Evolutionary conservation across 2,888 invertebrate species (phyloP).

Genomic region (Alitta virens): DNA sequence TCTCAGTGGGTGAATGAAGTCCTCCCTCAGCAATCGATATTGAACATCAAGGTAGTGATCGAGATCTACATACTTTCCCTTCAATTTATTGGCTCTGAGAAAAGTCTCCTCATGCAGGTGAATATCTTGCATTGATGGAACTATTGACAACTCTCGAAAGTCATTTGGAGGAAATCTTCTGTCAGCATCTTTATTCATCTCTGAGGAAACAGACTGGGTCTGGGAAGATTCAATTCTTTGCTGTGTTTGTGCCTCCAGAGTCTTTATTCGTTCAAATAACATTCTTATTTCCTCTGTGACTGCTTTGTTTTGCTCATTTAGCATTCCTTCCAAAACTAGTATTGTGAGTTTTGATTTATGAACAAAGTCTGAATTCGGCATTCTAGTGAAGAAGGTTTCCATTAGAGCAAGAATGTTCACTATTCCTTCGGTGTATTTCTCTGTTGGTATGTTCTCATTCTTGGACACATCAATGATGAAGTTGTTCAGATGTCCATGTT

Average conservation of each 20-base stretch:
- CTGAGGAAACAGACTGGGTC: too few species aligned
- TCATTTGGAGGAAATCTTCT: slow-evolving; percentile 57
- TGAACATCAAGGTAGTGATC: slow-evolving; percentile 77
- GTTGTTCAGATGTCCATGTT: neutral
- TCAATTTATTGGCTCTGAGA: slow-evolving; percentile 64
- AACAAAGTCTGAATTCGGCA: too few species aligned
- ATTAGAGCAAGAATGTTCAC: too few species aligned
- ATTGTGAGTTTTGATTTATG: too few species aligned
- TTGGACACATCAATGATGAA: neutral
- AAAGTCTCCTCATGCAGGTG: slow-evolving; percentile 51
- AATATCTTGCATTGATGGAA: slow-evolving; percentile 53
- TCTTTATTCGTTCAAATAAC: neutral
- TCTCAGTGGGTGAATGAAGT: slow-evolving; percentile 73
- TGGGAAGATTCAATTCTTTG: too few species aligned
- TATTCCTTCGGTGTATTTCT: too few species aligned
- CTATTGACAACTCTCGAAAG: slow-evolving; percentile 51
- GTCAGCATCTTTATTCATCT: neutral
- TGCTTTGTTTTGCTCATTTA: too few species aligned
- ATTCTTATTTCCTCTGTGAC: neutral
- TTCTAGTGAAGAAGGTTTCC: too few species aligned
- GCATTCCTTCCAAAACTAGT: too few species aligned
- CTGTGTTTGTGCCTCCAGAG: neutral
- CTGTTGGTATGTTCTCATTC: too few species aligned
- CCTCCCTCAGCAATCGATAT: slow-evolving; percentile 75
- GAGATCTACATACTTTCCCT: slow-evolving; percentile 65